phyloP scores from a whole-genome alignment of 1,140 invertebrate species.

The Globodera ellingtonae region DNA sequence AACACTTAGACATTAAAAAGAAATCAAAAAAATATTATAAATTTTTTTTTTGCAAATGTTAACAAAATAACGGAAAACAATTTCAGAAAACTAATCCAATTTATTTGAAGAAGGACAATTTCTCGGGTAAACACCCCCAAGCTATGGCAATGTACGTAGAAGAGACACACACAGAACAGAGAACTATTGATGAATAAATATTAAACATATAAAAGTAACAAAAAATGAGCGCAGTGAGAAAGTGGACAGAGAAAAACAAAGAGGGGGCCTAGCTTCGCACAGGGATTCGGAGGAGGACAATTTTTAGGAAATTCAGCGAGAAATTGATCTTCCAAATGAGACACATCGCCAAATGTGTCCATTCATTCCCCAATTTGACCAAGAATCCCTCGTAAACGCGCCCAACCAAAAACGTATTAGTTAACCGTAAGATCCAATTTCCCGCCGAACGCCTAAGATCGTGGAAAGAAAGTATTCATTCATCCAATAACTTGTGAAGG shows the following conservation, averaged over 20 bases:
- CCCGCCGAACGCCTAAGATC: neutral
- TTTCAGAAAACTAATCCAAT: neutral
- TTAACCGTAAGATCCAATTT: neutral
- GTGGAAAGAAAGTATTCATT: conserved; percentile 15
- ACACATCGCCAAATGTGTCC: too few relatives aligned
- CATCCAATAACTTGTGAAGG: neutral
- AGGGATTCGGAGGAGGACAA: neutral
- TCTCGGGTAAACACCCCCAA: too few relatives aligned
- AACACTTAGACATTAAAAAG: neutral
- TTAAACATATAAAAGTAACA: neutral
- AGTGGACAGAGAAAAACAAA: neutral
- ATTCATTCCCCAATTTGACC: too few relatives aligned
- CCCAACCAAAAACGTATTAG: neutral
- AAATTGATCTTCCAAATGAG: neutral
- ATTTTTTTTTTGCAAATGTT: neutral
- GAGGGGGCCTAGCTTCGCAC: too few relatives aligned
- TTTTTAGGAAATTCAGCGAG: neutral
- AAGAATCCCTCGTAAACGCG: too few relatives aligned
- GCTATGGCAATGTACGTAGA: neutral
- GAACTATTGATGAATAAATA: neutral
- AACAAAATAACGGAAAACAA: neutral
- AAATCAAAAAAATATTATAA: neutral
- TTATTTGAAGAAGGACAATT: neutral
- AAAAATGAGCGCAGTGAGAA: too few relatives aligned
- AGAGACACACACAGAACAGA: neutral